phyloP scores from a whole-genome alignment of 2,888 invertebrate species.

The Muscina levida region DNA sequence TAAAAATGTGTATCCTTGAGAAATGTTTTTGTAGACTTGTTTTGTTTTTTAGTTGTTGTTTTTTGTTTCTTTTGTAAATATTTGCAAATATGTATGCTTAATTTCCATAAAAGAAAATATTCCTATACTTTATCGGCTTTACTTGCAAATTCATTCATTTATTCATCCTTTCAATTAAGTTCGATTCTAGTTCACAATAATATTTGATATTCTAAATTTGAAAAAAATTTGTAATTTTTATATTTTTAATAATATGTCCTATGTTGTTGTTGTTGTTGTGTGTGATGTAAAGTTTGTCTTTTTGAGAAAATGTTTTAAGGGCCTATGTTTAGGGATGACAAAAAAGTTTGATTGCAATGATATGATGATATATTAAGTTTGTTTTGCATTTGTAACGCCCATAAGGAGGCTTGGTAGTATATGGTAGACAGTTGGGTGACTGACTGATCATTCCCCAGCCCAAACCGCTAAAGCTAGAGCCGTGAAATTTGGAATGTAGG shows the following conservation, averaged over 20 bases:
- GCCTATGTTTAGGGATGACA: background rate
- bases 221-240: conserved; percentile 1
- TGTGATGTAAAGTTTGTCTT: background rate
- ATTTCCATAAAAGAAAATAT: background rate
- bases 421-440: too few species aligned
- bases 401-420: too few species aligned
- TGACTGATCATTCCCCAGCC: too few species aligned
- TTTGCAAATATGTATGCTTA: background rate
- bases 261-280: background rate
- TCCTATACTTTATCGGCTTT: background rate
- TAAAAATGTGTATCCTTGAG: background rate
- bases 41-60: background rate
- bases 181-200: too few species aligned
- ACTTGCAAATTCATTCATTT: background rate
- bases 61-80: background rate
- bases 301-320: background rate
- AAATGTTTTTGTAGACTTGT: background rate
- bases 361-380: too few species aligned
- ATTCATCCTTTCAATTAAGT: too few species aligned
- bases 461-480: too few species aligned
- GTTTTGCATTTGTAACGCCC: too few species aligned
- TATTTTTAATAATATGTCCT: background rate
- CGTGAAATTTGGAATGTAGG: too few species aligned
- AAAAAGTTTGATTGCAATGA: too few species aligned
- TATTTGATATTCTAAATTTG: background rate